Conservation (phyloP, 2,888 invertebrate genomes). For the Apodemia hepburni region DNA sequence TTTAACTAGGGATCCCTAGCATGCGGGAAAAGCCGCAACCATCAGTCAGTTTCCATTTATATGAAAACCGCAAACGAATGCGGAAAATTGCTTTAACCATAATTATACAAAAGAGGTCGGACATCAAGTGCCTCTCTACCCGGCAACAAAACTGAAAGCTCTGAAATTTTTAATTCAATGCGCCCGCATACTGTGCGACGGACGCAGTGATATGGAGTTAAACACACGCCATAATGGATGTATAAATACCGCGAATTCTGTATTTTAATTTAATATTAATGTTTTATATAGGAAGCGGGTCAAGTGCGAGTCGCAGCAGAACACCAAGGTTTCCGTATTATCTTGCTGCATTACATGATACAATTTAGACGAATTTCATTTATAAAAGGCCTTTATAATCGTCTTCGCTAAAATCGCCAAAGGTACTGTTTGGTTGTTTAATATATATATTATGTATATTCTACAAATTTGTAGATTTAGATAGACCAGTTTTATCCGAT, state of each 20-base stretch:
- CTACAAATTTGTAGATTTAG: too few species aligned
- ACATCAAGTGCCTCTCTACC: neutral
- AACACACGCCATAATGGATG: too few species aligned
- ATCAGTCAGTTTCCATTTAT: neutral
- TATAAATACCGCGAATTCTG: too few species aligned
- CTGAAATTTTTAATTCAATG: constrained; percentile 6
- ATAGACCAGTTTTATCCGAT: too few species aligned
- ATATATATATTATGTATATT: too few species aligned
- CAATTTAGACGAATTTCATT: too few species aligned
- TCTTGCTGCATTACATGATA: too few species aligned
- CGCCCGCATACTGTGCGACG: neutral
- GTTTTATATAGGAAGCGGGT: neutral
- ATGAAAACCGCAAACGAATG: neutral
- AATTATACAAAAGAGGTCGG: constrained; percentile 1
- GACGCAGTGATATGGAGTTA: too few species aligned
- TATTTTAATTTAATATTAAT: too few species aligned
- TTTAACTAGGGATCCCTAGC: neutral
- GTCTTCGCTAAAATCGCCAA: too few species aligned
- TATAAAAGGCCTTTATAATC: too few species aligned
- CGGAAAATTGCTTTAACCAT: neutral
- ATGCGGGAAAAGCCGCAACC: neutral
- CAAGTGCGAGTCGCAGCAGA: neutral
- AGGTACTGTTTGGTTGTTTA: too few species aligned
- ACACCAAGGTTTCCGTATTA: neutral
- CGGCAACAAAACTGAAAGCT: constrained; percentile 3